phyloP scores from a whole-genome alignment of 2,797 vertebrate species.

The Phrynocephalus guinanensis region DNA sequence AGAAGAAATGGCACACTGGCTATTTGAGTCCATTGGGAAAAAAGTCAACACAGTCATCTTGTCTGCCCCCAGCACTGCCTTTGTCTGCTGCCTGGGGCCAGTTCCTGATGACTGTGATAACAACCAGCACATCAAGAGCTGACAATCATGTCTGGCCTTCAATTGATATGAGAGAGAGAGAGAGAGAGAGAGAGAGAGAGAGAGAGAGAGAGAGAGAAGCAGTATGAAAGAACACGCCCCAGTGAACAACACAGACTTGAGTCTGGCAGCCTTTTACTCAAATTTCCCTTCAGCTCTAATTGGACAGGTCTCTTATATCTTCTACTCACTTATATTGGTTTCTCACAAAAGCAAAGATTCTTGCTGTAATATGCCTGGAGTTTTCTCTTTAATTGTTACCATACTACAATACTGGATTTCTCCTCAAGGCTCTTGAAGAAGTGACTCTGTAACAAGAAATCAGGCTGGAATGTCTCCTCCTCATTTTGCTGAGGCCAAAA shows the following conservation, averaged over 20 bases:
- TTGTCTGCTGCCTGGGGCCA: conserved; percentile 68
- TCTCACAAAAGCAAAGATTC: background rate
- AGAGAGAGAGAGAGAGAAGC: conserved; percentile 60
- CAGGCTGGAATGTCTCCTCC: background rate
- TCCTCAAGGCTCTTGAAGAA: background rate
- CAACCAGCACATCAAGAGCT: conserved; percentile 58
- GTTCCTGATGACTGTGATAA: conserved; percentile 72
- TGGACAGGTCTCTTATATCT: conserved; percentile 10
- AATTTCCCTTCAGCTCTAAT: conserved; percentile 46
- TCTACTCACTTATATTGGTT: too few species aligned
- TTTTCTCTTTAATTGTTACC: background rate
- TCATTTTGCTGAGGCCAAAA: background rate
- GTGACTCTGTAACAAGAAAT: background rate
- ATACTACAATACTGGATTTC: background rate
- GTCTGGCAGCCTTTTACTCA: conserved; percentile 57
- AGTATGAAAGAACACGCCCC: conserved; percentile 50
- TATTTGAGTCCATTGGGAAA: conserved; percentile 56
- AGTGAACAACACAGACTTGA: conserved; percentile 53
- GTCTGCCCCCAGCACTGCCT: conserved; percentile 48
- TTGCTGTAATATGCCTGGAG: background rate
- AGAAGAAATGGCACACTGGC: conserved; percentile 60
- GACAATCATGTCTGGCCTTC: conserved; percentile 70
- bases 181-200: too few species aligned
- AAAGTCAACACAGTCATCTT: conserved; percentile 66
- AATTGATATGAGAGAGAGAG: conserved; percentile 64